phyloP scores from a whole-genome alignment of 2,797 vertebrate species.

The Anguilla anguilla region DNA sequence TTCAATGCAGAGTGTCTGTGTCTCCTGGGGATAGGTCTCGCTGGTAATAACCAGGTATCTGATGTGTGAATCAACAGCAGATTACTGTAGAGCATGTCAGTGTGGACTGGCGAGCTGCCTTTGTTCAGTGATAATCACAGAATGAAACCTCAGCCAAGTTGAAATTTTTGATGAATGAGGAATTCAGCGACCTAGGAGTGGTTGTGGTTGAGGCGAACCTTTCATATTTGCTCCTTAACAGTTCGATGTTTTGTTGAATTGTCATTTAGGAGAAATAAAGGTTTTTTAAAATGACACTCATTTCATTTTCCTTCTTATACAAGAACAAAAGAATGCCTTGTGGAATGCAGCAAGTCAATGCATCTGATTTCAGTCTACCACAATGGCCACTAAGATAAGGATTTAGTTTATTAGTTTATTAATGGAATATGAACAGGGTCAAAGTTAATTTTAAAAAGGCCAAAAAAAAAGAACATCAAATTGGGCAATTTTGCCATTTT shows the following conservation, averaged over 20 bases:
- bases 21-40: background rate
- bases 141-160: background rate
- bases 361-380: background rate
- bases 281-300: background rate
- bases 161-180: background rate
- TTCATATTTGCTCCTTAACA: background rate
- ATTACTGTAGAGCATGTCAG: background rate
- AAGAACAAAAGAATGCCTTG: background rate
- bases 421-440: constrained; percentile 1
- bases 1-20: background rate
- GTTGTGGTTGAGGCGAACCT: background rate
- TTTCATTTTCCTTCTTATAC: background rate
- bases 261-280: background rate
- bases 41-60: background rate
- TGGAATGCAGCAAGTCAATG: background rate
- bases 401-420: background rate
- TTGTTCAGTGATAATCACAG: background rate
- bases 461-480: background rate
- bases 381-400: background rate
- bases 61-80: background rate
- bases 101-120: background rate
- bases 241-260: background rate
- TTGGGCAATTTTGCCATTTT: background rate
- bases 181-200: background rate
- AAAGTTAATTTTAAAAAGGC: background rate